Percentiles rank a stretch among this genome's conserved stretches.
Conservation (phyloP, 2,888 invertebrate species). For the Orthosia gracilis region DNA sequence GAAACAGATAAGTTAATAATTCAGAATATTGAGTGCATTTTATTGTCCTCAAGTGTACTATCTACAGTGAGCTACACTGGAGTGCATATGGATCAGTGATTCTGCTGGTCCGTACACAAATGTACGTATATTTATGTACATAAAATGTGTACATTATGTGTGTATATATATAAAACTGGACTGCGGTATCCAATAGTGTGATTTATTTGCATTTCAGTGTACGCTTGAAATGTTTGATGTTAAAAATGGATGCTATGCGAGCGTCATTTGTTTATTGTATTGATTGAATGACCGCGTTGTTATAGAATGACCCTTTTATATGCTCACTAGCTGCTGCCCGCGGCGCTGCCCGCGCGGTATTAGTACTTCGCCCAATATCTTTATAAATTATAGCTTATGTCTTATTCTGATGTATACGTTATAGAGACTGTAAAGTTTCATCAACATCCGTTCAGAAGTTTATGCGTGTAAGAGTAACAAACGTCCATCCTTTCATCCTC, state of each 20-base stretch:
- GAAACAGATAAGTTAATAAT: constrained; percentile 38
- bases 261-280: constrained; percentile 17
- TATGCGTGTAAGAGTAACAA: no score
- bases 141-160: constrained; percentile 31
- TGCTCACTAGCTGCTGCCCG: not conserved
- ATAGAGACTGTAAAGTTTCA: no score
- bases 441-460: no score
- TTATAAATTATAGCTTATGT: no score
- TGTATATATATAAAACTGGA: constrained; percentile 19
- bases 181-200: constrained; percentile 19
- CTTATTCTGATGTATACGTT: no score
- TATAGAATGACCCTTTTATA: not conserved
- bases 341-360: no score
- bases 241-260: constrained; percentile 23
- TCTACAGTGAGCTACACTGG: constrained; percentile 30
- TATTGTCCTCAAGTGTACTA: constrained; percentile 65
- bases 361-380: no score
- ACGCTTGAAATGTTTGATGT: constrained; percentile 36
- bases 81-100: constrained; percentile 61
- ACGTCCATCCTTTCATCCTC: no score
- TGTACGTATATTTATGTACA: constrained; percentile 37
- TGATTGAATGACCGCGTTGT: constrained; percentile 6
- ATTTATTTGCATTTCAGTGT: constrained; percentile 44
- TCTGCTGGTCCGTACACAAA: constrained; percentile 54
- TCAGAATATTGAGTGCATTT: constrained; percentile 33